Base-by-base conservation (phyloP, 2,113 vertebrate species). In the Sceloporus undulatus region DNA sequence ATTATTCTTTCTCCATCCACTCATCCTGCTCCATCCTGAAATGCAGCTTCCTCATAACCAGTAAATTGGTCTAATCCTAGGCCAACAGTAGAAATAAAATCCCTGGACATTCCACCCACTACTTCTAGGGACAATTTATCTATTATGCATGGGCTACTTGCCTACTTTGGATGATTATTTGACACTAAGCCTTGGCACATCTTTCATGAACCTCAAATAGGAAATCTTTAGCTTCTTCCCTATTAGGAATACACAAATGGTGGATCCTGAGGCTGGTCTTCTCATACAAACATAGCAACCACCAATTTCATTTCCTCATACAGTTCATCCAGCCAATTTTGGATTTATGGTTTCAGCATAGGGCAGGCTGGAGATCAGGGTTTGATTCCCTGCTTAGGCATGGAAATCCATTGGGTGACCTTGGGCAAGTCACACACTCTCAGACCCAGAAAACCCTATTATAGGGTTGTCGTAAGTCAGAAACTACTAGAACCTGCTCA, bases 41-140 rank as follows among this genome's bases (percentile, higher is more conserved):
- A 68, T 70, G 23, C 23, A 82, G 66, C 73, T 82, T 82, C 79
- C 71, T 87, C 59, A n/a, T 29, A 83, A 77, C 87, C 52, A 70
- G 40, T 34, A 83, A 34, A 9, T 81, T 87, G 34, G 25, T 42
- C 34, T 59, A 23, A 29, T 82, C 29, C 65, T n/a, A 76, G 40
- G 71, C 40, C 5, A 76, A 66, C 73, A 68, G 25, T 68, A 19
- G 76, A 75, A 83, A 71, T 77, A n/a, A 77, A 16, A 13, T n/a
- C 38, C 40, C 19, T 74, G 42, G 40, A 27, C 68, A 71, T 14
- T 76, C 76, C n/a, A 18, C 70, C 29, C 68, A 56, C 65, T 18
- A 62, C 59, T 18, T 62, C n/a, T 81, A 73, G 52, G 56, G 29
- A 1, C 38, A 87, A 73, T 76, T 42, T 1, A 78, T 77, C 85